These are phyloP conservation scores for Pristis pectinata DNA, from an alignment of 2,797 vertebrate genomes.

Conservation along the genomic window DNA sequence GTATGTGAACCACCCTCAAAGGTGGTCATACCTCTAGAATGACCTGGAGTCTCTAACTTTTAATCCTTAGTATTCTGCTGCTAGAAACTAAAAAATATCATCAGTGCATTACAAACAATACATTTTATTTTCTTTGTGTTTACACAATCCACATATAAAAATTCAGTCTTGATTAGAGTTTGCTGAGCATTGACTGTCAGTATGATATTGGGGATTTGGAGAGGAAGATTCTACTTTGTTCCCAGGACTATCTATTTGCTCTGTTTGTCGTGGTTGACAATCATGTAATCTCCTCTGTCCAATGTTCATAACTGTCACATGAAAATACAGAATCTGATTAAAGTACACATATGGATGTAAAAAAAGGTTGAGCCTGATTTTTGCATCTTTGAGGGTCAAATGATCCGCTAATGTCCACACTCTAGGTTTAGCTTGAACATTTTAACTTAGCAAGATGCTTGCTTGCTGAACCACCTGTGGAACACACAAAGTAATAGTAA, in stretches of 20 bases:
- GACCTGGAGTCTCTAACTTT: too few species aligned
- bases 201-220: background rate
- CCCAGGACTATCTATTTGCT: background rate
- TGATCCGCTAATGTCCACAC: background rate
- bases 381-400: background rate
- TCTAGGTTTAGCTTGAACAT: background rate
- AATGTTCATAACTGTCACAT: background rate
- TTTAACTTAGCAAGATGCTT: background rate
- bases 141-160: too few species aligned
- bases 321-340: background rate
- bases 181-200: too few species aligned
- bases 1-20: too few species aligned
- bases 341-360: background rate
- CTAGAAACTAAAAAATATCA: too few species aligned
- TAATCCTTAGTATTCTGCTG: too few species aligned
- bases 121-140: too few species aligned
- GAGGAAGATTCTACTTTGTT: background rate
- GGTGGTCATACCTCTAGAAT: too few species aligned
- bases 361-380: background rate
- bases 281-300: background rate
- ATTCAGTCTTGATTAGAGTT: too few species aligned
- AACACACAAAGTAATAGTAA: background rate
- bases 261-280: background rate
- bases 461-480: background rate
- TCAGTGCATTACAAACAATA: too few species aligned